These are phyloP conservation scores for Hyalella azteca DNA, from an alignment of 2,888 invertebrate species.

Conservation along the genomic window DNA sequence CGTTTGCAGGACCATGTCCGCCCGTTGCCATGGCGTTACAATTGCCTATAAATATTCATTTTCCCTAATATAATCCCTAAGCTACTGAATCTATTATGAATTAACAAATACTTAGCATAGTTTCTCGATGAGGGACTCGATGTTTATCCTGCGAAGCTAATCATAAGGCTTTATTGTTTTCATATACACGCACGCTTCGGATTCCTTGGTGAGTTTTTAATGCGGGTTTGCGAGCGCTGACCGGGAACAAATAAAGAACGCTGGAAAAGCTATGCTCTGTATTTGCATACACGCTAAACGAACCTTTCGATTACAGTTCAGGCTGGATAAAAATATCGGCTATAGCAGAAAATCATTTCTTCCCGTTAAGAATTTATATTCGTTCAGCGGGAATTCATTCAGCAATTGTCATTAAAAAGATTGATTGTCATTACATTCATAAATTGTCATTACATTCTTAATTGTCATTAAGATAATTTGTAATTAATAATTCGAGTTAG, in stretches of 20 bases:
- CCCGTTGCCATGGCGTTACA: neutral
- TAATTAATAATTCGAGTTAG: too few relatives aligned
- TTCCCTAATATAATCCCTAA: conserved; percentile 23
- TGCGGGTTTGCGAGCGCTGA: neutral
- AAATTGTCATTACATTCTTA: too few relatives aligned
- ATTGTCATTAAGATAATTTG: too few relatives aligned
- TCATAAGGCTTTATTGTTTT: conserved; percentile 18
- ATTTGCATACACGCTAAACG: too few relatives aligned
- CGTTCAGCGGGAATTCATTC: too few relatives aligned
- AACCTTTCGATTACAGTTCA: too few relatives aligned
- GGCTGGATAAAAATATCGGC: too few relatives aligned
- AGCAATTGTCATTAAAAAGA: too few relatives aligned
- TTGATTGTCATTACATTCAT: too few relatives aligned
- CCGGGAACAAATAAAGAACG: neutral
- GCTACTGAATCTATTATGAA: conserved; percentile 36
- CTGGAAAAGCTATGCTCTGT: too few relatives aligned
- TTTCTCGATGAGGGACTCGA: conserved; percentile 30
- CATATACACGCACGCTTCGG: neutral
- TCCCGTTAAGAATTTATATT: too few relatives aligned
- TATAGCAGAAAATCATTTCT: too few relatives aligned
- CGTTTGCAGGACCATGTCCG: neutral
- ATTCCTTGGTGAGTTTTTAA: conserved; percentile 10
- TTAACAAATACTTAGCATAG: conserved; percentile 35
- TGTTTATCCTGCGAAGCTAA: conserved; percentile 1
- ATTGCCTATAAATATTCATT: conserved; percentile 33